phyloP scores from a whole-genome alignment of 2,797 vertebrate genomes.

The Hemitrygon akajei region DNA sequence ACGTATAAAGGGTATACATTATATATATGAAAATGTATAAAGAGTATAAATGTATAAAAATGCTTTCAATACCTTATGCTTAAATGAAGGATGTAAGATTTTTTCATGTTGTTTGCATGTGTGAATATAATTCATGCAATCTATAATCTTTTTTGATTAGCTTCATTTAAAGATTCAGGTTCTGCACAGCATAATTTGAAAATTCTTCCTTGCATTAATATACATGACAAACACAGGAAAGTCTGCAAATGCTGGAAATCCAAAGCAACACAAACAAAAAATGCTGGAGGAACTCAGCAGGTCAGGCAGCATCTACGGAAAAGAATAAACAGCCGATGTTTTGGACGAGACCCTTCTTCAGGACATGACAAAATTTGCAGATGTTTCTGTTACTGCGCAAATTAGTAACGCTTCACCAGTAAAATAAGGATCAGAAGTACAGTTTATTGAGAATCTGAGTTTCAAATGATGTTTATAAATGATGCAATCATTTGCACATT shows the following conservation, averaged over 20 bases:
- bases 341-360: no score
- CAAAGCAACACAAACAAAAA: no score
- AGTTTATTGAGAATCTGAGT: neutral
- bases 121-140: neutral
- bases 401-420: neutral
- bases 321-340: no score
- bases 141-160: neutral
- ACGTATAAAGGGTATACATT: neutral
- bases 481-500: neutral
- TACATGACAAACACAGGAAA: neutral
- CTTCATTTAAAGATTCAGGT: neutral
- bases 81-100: neutral
- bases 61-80: neutral
- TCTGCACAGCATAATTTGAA: neutral
- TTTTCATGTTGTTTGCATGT: neutral
- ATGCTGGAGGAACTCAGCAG: no score
- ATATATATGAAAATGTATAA: no score
- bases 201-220: neutral
- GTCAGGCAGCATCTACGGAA: no score
- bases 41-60: neutral
- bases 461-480: neutral
- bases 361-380: neutral
- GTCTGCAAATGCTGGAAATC: no score
- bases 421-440: neutral
- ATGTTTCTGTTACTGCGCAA: neutral